A percentile compares a stretch with the other conserved stretches of the same genome.
Conservation (phyloP, 2,797 vertebrate genomes). For the Cyclopterus lumpus region DNA sequence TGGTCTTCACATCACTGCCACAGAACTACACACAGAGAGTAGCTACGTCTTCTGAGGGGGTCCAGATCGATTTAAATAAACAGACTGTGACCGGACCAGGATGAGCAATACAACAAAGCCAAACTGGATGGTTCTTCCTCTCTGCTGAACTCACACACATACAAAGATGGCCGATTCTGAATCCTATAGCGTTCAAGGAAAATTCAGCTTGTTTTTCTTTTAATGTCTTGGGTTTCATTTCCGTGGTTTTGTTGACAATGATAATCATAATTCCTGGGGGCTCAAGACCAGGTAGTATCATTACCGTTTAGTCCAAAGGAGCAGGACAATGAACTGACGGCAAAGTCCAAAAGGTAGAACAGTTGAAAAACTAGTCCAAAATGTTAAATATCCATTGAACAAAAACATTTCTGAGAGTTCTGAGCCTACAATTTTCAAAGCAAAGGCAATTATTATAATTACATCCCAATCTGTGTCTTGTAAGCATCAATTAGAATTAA, state of each 20-base stretch:
- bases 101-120: background rate
- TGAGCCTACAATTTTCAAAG: background rate
- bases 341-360: background rate
- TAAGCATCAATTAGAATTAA: background rate
- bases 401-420: background rate
- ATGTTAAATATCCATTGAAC: background rate
- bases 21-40: constrained; percentile 30
- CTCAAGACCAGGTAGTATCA: background rate
- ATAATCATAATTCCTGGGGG: background rate
- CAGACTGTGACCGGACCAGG: background rate
- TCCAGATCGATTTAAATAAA: background rate
- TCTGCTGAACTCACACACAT: background rate
- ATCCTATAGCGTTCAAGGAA: background rate
- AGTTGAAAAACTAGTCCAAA: background rate
- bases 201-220: background rate
- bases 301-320: background rate
- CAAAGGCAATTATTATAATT: background rate
- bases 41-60: background rate
- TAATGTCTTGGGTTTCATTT: background rate
- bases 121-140: background rate
- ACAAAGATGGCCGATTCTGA: background rate
- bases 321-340: background rate
- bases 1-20: constrained; percentile 33
- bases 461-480: background rate
- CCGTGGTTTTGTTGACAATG: background rate